Evolutionary conservation across 1,140 invertebrate genomes (phyloP).

Genomic region (Ips typographus): DNA sequence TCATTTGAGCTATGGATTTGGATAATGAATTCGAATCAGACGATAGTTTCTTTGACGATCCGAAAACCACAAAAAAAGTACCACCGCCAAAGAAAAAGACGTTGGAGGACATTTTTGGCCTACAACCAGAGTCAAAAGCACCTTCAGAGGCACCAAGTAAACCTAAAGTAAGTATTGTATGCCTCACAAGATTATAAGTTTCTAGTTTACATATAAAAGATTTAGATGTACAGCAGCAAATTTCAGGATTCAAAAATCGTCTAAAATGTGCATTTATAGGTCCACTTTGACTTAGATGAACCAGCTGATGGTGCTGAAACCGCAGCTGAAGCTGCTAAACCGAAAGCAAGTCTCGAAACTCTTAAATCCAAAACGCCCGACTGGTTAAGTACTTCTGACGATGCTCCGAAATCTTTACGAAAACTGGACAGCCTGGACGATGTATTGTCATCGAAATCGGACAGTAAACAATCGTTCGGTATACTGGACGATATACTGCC

Average conservation of each 20-base stretch:
- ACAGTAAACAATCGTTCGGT: constrained; percentile 32
- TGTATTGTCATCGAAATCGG: constrained; percentile 9
- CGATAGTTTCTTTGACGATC: constrained; percentile 57
- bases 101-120: constrained; percentile 44
- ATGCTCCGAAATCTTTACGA: background rate
- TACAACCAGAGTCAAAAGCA: constrained; percentile 39
- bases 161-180: constrained; percentile 8
- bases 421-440: constrained; percentile 14
- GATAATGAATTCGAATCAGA: constrained; percentile 51
- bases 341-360: constrained; percentile 9
- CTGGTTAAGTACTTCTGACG: constrained; percentile 19
- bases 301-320: background rate
- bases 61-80: constrained; percentile 42
- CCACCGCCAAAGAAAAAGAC: constrained; percentile 45
- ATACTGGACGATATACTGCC: constrained; percentile 46
- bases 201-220: no score
- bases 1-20: constrained; percentile 36
- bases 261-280: constrained; percentile 4
- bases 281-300: constrained; percentile 20
- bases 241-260: background rate
- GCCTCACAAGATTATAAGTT: no score
- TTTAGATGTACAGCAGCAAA: no score
- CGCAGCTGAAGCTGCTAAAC: no score
- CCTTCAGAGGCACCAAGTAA: constrained; percentile 3
- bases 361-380: constrained; percentile 20